These are phyloP conservation scores for Oreochromis niloticus DNA, from an alignment of 2,113 vertebrate genomes.

Conservation along the genomic window DNA sequence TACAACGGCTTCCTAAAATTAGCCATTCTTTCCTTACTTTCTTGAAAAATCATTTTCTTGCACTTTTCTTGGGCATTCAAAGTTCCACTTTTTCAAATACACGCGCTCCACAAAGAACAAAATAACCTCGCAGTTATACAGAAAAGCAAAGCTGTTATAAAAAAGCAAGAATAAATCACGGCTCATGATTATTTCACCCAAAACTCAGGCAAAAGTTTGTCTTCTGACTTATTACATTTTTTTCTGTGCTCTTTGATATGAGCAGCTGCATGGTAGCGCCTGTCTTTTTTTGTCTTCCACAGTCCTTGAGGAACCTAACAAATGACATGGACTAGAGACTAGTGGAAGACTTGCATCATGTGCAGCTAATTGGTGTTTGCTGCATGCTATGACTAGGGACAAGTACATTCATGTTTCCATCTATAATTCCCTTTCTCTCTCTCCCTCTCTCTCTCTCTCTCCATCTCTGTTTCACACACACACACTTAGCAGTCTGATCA, in stretches of 20 bases:
- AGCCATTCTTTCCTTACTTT: background rate
- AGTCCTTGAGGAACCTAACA: background rate
- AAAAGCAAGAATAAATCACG: background rate
- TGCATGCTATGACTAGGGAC: background rate
- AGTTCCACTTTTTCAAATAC: background rate
- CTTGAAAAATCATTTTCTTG: background rate
- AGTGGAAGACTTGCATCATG: background rate
- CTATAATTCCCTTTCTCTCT: background rate
- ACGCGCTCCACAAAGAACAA: background rate
- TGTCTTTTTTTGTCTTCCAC: background rate
- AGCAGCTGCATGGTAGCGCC: background rate
- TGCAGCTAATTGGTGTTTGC: slow-evolving; percentile 3
- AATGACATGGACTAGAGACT: slow-evolving; percentile 14
- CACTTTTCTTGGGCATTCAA: background rate
- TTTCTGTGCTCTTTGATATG: background rate
- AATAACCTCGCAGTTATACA: background rate
- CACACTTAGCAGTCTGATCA: slow-evolving; percentile 23
- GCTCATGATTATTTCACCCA: background rate
- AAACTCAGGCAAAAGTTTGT: background rate
- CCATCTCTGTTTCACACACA: background rate
- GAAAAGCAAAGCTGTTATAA: background rate
- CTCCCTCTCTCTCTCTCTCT: background rate
- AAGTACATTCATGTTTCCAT: background rate
- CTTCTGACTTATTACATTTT: background rate
- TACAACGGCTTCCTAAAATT: background rate